Conservation (phyloP, 2,888 invertebrate genomes). For the Lithophane ornitopus region DNA sequence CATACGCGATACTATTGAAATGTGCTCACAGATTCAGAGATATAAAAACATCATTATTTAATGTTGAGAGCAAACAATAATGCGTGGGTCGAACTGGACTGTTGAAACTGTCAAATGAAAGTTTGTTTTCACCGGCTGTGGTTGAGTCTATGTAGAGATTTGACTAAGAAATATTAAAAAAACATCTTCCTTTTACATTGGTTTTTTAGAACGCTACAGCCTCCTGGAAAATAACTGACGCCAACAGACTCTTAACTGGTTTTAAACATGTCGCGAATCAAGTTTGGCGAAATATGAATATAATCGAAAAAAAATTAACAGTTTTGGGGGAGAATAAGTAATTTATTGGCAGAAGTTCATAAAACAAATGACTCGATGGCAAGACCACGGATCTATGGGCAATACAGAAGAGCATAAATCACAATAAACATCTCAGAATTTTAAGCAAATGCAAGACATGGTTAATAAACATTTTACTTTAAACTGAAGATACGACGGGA, state of each 20-base stretch:
- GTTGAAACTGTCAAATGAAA: slow-evolving; percentile 56
- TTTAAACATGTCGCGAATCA: slow-evolving; percentile 10
- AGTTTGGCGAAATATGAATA: background rate
- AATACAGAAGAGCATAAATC: background rate
- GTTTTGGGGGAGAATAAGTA: background rate
- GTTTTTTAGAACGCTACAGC: background rate
- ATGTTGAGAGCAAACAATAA: slow-evolving; percentile 57
- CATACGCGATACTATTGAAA: slow-evolving; percentile 84
- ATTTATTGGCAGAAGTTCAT: background rate
- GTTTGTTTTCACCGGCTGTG: slow-evolving; percentile 33
- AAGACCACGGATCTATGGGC: no score
- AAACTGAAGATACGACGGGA: background rate
- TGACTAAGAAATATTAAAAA: background rate
- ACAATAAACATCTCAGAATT: background rate
- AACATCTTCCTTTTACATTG: background rate
- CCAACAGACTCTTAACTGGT: slow-evolving; percentile 3
- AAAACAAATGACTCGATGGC: background rate
- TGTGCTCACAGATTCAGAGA: slow-evolving; percentile 69
- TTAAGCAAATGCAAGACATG: background rate
- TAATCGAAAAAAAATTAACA: background rate
- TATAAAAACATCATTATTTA: slow-evolving; percentile 63
- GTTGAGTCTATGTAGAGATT: slow-evolving; percentile 15
- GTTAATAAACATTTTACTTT: slow-evolving; percentile 26
- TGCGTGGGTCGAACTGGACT: slow-evolving; percentile 53
- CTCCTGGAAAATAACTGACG: slow-evolving; percentile 5